phyloP scores from a whole-genome alignment of 1,140 invertebrate species.

The Nasonia giraulti region DNA sequence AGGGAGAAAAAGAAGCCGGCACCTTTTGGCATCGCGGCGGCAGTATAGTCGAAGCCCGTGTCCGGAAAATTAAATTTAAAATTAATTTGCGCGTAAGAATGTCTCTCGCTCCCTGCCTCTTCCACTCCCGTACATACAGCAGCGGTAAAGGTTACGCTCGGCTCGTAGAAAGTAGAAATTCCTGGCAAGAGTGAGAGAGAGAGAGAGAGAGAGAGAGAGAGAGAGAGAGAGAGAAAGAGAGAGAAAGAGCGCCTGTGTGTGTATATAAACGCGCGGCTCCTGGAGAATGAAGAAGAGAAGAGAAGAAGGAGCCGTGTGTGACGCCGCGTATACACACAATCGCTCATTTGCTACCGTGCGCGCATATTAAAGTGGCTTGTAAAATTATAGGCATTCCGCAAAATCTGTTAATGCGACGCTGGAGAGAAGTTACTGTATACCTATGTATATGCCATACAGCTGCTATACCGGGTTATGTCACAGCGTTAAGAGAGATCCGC shows the following conservation, averaged over 20 bases:
- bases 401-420: constrained; percentile 65
- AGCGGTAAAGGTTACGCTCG: constrained; percentile 34
- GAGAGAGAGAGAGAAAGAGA: background rate
- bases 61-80: constrained; percentile 49
- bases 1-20: background rate
- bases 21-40: constrained; percentile 2
- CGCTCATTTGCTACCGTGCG: constrained; percentile 57
- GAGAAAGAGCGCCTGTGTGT: background rate
- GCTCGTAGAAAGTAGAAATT: constrained; percentile 55
- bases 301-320: constrained; percentile 11
- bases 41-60: constrained; percentile 1
- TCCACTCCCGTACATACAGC: background rate
- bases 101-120: constrained; percentile 22
- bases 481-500: background rate
- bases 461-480: constrained; percentile 1
- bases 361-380: constrained; percentile 70
- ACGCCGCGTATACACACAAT: background rate
- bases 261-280: background rate
- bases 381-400: constrained; percentile 72
- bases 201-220: constrained; percentile 39
- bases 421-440: background rate
- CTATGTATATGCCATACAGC: too few relatives aligned
- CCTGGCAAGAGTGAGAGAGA: constrained; percentile 40
- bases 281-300: background rate
- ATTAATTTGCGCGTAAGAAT: constrained; percentile 52